Conservation (phyloP, 2,888 invertebrate genomes). For the Galeopsomyia nigrocyanea region DNA sequence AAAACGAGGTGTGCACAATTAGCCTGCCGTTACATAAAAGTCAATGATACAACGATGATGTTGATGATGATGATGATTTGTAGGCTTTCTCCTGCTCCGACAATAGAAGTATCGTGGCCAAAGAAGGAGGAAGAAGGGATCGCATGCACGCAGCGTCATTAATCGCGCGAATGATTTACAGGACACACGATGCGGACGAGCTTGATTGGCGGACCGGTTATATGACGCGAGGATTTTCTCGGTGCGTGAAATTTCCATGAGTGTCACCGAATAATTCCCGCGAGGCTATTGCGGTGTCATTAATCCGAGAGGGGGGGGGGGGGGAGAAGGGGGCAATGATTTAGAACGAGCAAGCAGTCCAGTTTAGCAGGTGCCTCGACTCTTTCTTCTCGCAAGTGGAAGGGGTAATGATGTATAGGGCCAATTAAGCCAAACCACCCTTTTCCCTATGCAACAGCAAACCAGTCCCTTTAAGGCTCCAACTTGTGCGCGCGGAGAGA, state of each 20-base stretch:
- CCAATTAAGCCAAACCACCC: conserved; percentile 58
- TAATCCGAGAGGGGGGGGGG: conserved; percentile 12
- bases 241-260: conserved; percentile 21
- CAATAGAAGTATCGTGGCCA: too few species aligned
- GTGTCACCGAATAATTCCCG: not conserved
- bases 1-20: too few species aligned
- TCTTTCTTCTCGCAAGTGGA: conserved; percentile 23
- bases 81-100: too few species aligned
- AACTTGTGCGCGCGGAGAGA: not conserved
- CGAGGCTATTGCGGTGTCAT: too few species aligned
- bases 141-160: conserved; percentile 34
- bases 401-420: conserved; percentile 60
- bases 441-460: conserved; percentile 16
- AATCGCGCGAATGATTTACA: conserved; percentile 50
- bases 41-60: too few species aligned
- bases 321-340: conserved; percentile 1
- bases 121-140: not conserved
- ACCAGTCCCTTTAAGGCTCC: too few species aligned
- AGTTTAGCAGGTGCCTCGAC: not conserved
- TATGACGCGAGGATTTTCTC: too few species aligned
- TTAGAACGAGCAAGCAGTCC: conserved; percentile 7
- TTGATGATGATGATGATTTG: too few species aligned
- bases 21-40: too few species aligned
- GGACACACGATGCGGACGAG: conserved; percentile 46
- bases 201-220: too few species aligned